phyloP scores from a whole-genome alignment of 2,888 invertebrate genomes.

The Sphinx pinastri region DNA sequence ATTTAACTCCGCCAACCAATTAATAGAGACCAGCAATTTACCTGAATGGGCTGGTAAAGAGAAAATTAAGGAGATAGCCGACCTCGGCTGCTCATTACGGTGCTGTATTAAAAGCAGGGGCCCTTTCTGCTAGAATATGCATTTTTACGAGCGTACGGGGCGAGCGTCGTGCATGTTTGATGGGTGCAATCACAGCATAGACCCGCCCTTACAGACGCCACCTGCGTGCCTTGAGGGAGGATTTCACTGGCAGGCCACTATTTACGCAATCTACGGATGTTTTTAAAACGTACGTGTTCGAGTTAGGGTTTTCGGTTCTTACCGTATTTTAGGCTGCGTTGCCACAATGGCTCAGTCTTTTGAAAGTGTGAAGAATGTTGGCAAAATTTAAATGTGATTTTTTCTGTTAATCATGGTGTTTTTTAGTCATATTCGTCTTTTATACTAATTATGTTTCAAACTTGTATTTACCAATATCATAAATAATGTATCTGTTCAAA shows the following conservation, averaged over 20 bases:
- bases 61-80: slow-evolving; percentile 77
- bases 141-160: slow-evolving; percentile 78
- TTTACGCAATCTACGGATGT: not conserved
- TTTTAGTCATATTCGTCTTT: too few species aligned
- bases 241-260: not conserved
- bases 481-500: not conserved
- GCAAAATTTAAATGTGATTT: too few species aligned
- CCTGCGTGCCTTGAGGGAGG: slow-evolving; percentile 43
- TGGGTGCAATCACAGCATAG: slow-evolving; percentile 72
- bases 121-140: slow-evolving; percentile 78
- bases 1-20: slow-evolving; percentile 60
- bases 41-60: slow-evolving; percentile 71
- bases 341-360: too few species aligned
- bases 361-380: too few species aligned
- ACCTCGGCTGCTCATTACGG: slow-evolving; percentile 77
- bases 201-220: slow-evolving; percentile 38
- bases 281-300: not conserved
- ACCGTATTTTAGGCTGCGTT: not conserved
- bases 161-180: slow-evolving; percentile 76
- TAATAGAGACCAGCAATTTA: slow-evolving; percentile 68
- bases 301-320: not conserved
- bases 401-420: too few species aligned
- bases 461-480: too few species aligned
- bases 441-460: too few species aligned
- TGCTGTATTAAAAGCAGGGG: slow-evolving; percentile 76